Percentiles rank a stretch among this genome's conserved stretches.
These are phyloP conservation scores for Euwallacea fornicatus DNA, from an alignment of 1,140 invertebrate species.

Conservation along the genomic window DNA sequence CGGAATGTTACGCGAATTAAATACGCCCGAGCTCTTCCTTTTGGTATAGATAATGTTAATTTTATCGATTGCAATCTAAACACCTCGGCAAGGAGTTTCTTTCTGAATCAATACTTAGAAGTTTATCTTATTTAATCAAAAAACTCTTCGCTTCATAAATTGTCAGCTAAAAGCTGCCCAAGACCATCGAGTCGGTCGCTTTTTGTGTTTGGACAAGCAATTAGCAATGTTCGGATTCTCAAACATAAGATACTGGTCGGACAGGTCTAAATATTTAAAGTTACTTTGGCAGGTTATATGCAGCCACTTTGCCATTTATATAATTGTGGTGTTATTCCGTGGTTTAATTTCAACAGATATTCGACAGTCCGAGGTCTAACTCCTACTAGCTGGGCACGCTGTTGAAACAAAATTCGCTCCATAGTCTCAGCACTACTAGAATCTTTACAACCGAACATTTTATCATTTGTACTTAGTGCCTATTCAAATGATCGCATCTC, in stretches of 20 bases:
- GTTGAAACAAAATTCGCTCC: neutral
- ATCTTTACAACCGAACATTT: constrained; percentile 22
- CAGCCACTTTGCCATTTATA: constrained; percentile 16
- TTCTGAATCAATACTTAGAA: neutral
- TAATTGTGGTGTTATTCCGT: neutral
- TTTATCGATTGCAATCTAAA: neutral
- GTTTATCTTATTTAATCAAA: neutral
- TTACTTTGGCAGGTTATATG: constrained; percentile 11
- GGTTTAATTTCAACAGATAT: too few relatives aligned
- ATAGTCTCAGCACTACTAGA: neutral
- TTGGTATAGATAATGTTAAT: neutral
- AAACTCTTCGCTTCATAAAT: constrained; percentile 4
- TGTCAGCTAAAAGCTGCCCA: constrained; percentile 13
- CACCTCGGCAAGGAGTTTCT: neutral
- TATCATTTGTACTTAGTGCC: constrained; percentile 38
- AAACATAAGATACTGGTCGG: constrained; percentile 28
- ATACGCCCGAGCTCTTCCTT: neutral
- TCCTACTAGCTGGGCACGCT: neutral
- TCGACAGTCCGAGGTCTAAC: too few relatives aligned
- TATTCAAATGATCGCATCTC: constrained; percentile 40
- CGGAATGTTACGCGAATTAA: neutral
- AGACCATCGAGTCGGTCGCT: constrained; percentile 8
- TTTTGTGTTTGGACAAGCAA: constrained; percentile 34
- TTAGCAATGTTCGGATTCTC: constrained; percentile 36
- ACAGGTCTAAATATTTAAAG: constrained; percentile 33